Base-by-base conservation (phyloP, 2,888 invertebrate genomes). In the Thereva unica region DNA sequence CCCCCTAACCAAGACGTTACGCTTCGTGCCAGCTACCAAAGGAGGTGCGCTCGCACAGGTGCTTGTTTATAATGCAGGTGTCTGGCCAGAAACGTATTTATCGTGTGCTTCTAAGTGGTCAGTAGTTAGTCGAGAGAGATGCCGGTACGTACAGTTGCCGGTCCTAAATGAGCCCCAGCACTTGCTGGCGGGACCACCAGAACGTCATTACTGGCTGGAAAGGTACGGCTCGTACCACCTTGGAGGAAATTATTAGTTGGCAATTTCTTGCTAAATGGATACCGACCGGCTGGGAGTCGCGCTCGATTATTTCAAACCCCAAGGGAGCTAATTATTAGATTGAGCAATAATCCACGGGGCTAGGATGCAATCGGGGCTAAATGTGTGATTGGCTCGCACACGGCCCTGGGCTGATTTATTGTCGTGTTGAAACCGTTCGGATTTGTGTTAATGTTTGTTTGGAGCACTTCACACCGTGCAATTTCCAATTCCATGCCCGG, bases 301-400 rank as follows among this genome's bases (percentile, higher is more conserved):
- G 64, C 35, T 50, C 53, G 64, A 64, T 64, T 64, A 64, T 53
- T 64, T 53, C 64, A 64, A 50, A 53, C 64, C 64, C 64, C 64
- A 64, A 64, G 64, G 64, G 64, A 64, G 64, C 64, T 64, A 64
- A 64, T 64, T 64, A 64, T 64, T 64, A 64, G 64, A 64, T 64
- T 64, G 64, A 64, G 64, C 44, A 64, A 64, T 64, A 64, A 64
- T 64, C 53, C 44, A 42, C 53, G 35, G 53, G 52, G 52, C 53
- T 53, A 50, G 64, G 52, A 64, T 64, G 44, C 53, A 64, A 64
- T 64, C 53, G 64, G 23, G 23, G 23, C 23, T 23, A 23, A 64
- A 53, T 64, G 53, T 64, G 64, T 64, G 64, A 64, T 64, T 64
- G 53, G 64, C 53, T 64, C 53, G 44, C 53, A 53, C 44, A 52